These are phyloP conservation scores for Oreochromis aureus DNA, from an alignment of 2,113 vertebrate genomes.

Conservation along the genomic window DNA sequence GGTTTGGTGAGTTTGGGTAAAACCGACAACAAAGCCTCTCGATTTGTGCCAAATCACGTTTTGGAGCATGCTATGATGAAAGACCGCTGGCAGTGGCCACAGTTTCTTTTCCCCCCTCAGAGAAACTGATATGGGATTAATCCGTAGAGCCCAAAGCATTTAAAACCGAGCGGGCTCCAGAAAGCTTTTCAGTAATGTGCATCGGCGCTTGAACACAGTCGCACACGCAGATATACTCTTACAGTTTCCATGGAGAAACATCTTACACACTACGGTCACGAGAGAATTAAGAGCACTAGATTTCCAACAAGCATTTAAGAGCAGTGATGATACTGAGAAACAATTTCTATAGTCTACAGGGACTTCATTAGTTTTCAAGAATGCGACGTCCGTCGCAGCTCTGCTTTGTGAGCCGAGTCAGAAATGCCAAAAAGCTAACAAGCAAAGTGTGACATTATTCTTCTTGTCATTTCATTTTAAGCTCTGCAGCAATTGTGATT, in stretches of 20 bases:
- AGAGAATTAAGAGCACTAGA: neutral
- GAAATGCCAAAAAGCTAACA: conserved; percentile 31
- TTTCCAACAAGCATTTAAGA: conserved; percentile 18
- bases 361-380: conserved; percentile 42
- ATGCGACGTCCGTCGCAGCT: neutral
- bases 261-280: neutral
- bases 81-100: neutral
- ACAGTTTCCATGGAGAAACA: neutral
- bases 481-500: neutral
- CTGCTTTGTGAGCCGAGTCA: conserved; percentile 4
- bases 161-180: neutral
- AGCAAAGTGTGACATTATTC: conserved; percentile 31
- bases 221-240: neutral
- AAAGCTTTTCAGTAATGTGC: conserved; percentile 13
- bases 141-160: conserved; percentile 15
- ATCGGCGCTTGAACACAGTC: neutral
- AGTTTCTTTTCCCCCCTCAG: neutral
- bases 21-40: conserved; percentile 34
- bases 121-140: conserved; percentile 43
- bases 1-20: conserved; percentile 24
- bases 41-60: conserved; percentile 42
- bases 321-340: conserved; percentile 1
- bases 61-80: neutral
- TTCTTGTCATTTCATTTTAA: conserved; percentile 17
- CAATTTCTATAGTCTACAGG: conserved; percentile 7